Percentiles rank a stretch among this genome's conserved stretches.
Evolutionary conservation across 2,797 vertebrate species (phyloP).

Genomic region (Rhynchotus rufescens): DNA sequence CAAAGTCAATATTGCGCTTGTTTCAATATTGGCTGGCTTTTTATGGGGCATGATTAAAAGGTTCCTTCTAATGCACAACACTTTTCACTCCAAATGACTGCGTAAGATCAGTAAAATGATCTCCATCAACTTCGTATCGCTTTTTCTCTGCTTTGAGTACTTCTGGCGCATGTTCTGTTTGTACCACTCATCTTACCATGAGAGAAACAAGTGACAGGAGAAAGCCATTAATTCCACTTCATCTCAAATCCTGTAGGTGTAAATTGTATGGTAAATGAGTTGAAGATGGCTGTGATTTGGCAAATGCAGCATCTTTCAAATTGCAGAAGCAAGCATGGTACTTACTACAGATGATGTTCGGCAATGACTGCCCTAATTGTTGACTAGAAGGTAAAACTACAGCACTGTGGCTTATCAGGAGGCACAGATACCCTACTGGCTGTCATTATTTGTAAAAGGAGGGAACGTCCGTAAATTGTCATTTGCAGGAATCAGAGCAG

Average conservation of each 20-base stretch:
- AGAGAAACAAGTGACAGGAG: slow-evolving; percentile 24
- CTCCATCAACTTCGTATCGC: not conserved
- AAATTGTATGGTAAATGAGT: slow-evolving; percentile 20
- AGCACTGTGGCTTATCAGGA: not conserved
- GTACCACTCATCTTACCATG: not conserved
- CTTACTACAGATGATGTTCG: not conserved
- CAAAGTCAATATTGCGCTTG: not conserved
- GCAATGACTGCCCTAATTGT: not conserved
- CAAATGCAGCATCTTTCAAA: not conserved
- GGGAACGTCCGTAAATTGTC: not conserved
- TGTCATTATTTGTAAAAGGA: not conserved
- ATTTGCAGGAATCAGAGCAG: not conserved
- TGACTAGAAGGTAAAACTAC: not conserved
- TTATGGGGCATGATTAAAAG: not conserved
- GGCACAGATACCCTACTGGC: not conserved
- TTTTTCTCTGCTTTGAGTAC: not conserved
- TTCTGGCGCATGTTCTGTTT: slow-evolving; percentile 5
- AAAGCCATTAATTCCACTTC: slow-evolving; percentile 9
- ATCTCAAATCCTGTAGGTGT: not conserved
- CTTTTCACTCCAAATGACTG: not conserved
- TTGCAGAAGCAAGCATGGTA: not conserved
- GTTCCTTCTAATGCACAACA: not conserved
- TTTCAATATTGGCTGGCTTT: slow-evolving; percentile 19
- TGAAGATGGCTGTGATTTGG: slow-evolving; percentile 22
- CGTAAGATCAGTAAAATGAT: not conserved